Base-by-base conservation (phyloP, 2,888 invertebrate species). In the Cataglyphis altisquamis region DNA sequence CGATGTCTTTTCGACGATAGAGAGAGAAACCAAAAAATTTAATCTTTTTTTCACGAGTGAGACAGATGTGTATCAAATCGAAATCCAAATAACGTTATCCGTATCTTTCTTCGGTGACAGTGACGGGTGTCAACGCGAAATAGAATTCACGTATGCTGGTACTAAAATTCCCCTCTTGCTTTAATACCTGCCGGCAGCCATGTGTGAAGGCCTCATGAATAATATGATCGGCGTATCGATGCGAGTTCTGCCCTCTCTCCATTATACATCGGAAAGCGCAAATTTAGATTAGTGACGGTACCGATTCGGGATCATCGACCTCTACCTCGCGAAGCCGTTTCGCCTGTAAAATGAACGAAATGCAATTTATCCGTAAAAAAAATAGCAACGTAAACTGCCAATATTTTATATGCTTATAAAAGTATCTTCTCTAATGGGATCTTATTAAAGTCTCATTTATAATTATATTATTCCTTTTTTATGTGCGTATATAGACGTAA, bases 141-240 rank as follows among this genome's bases (percentile, higher is more conserved):
- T 84, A 85, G 81, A 85, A 84, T 81, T 81, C 81, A 64, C 57
- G 82, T 73, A 57, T 39, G 45, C 4, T 15, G 45, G 15, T 41
- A 41, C 64, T 70, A 60, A 82, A 77, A 68, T 73, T 48, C 70
- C 72, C 70, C 55, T 63, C 29, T 77, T 36, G 66, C 29, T 60
- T 85, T 74, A 83, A 80, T 80, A 83, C 68, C 66, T 66, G 39
- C 70, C 82, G 73, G 78, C 78, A 85, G 18, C 57, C 60, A 8
- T n/a, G 52, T 52, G 52, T 74, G 80, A 85, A 80, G 80, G 82
- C 64, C 63, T 86, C 83, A 80, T 85, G 78, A 82, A 86, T 85
- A 82, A 84, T 57, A 86, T 86, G 85, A 86, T 25, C 32, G 21
- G 57, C 52, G 36, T 52, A 74, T 84, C 82, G 55, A 84, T 55